These are phyloP conservation scores for Drosophila bocki DNA, from an alignment of 1,140 invertebrate genomes.

Conservation along the genomic window DNA sequence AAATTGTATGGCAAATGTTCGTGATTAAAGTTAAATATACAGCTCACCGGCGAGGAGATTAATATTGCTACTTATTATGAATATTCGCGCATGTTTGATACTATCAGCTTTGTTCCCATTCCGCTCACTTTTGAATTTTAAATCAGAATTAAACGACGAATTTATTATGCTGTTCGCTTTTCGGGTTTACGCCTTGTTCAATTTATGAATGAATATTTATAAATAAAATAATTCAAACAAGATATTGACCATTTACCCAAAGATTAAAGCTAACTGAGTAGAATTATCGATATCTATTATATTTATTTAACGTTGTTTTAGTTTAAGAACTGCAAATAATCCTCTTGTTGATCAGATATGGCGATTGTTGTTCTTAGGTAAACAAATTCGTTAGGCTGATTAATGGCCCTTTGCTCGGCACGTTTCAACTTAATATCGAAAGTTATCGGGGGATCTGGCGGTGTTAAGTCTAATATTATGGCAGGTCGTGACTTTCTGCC, in stretches of 20 bases:
- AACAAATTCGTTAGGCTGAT: slow-evolving; percentile 27
- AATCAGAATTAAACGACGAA: not conserved
- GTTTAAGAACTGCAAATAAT: not conserved
- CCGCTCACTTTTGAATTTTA: slow-evolving; percentile 12
- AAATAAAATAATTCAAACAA: not conserved
- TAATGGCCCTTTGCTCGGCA: slow-evolving; percentile 37
- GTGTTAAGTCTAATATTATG: slow-evolving; percentile 34
- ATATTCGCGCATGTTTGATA: slow-evolving; percentile 10
- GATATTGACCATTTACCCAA: not conserved
- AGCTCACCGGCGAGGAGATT: not conserved
- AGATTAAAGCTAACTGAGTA: not conserved
- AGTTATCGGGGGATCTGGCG: slow-evolving; percentile 2
- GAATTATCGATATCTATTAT: not conserved
- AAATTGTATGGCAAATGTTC: slow-evolving; percentile 8
- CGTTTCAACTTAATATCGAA: slow-evolving; percentile 15
- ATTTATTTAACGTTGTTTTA: not conserved
- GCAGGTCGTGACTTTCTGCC: slow-evolving; percentile 39
- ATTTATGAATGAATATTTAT: slow-evolving; percentile 4
- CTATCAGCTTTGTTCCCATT: not conserved
- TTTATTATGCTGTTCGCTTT: not conserved
- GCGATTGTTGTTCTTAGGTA: slow-evolving; percentile 15
- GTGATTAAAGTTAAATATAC: slow-evolving; percentile 14
- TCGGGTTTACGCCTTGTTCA: not conserved
- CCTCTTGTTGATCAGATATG: slow-evolving; percentile 10
- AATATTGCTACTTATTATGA: slow-evolving; percentile 10